phyloP scores from a whole-genome alignment of 2,797 vertebrate genomes.

The Chaunax sp. region DNA sequence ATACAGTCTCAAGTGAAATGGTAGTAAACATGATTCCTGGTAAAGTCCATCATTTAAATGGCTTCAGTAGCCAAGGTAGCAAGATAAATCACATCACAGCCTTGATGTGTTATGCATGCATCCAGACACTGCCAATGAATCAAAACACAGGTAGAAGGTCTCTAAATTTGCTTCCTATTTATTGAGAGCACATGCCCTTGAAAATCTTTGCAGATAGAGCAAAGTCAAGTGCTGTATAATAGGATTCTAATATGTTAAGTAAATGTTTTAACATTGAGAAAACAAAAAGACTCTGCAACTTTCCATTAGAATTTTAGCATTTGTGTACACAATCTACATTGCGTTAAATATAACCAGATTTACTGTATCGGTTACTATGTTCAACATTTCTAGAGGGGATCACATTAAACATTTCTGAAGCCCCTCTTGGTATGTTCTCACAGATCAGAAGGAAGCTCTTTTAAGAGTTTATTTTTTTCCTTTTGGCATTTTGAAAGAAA shows the following conservation, averaged over 20 bases:
- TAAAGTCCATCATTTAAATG: constrained; percentile 77
- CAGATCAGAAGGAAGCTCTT: constrained; percentile 18
- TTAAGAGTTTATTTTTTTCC: constrained; percentile 7
- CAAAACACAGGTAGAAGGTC: constrained; percentile 84
- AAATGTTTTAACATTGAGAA: constrained; percentile 59
- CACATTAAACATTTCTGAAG: constrained; percentile 19
- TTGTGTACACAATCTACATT: neutral
- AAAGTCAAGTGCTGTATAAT: constrained; percentile 48
- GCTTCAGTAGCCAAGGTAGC: constrained; percentile 65
- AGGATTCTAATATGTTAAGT: constrained; percentile 39
- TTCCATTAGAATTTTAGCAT: constrained; percentile 52
- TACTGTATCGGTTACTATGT: constrained; percentile 2
- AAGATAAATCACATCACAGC: constrained; percentile 77
- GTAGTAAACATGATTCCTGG: constrained; percentile 62
- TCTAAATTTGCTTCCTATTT: constrained; percentile 78
- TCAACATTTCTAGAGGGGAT: constrained; percentile 16
- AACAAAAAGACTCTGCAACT: constrained; percentile 48
- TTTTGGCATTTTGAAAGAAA: constrained; percentile 28
- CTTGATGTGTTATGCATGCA: constrained; percentile 79
- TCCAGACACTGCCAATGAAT: constrained; percentile 79
- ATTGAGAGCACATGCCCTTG: constrained; percentile 80
- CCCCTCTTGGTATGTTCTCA: neutral
- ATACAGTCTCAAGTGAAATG: constrained; percentile 55
- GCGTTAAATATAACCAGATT: neutral
- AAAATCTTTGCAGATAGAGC: constrained; percentile 66